Evolutionary conservation across 2,888 invertebrate species (phyloP), one percentile per base, ranked within the genome.

Genomic region (Xanthorhoe spadicearia): DNA sequence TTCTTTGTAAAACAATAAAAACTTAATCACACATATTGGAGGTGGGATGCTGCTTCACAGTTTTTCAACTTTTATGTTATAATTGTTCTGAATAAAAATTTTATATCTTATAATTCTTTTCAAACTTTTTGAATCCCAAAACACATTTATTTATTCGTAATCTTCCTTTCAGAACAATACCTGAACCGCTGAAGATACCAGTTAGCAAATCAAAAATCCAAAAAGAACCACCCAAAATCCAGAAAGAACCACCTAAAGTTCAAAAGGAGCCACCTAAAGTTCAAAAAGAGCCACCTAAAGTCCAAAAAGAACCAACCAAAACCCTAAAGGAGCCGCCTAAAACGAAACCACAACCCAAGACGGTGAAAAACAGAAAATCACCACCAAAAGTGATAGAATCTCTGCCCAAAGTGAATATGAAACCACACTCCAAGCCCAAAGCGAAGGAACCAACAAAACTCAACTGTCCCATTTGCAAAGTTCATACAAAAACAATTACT

Each of bases 401-500:
- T n/a, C n/a, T n/a, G n/a, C n/a, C n/a, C n/a, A n/a, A n/a, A n/a
- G n/a, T n/a, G n/a, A n/a, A n/a, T n/a, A n/a, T n/a, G n/a, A n/a
- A n/a, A n/a, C n/a, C n/a, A n/a, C n/a, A 10, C 2, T 6, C n/a
- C 0, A 38, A 50, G 61, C 13, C 63, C 0, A 61, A 61, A 32
- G 18, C 15, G 15, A 43, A 19, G 7, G 17, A 15, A 5, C 35
- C 51, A 0, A 57, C 43, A 43, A 8, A 6, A 18, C 2, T 28
- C 4, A 38, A 3, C n/a, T 66, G 66, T 8, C 0, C 7, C 1
- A 35, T 66, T 3, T 87, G 87, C 61, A 68, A 70, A 0, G 8
- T 10, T 0, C 28, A 51, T 0, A 54, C 38, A 18, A 81, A 80
- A 58, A 72, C 64, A 0, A 0, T 28, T 0, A 76, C 78, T 0